Conservation (phyloP, 2,113 vertebrate genomes). For the Tragelaphus buxtoni region DNA sequence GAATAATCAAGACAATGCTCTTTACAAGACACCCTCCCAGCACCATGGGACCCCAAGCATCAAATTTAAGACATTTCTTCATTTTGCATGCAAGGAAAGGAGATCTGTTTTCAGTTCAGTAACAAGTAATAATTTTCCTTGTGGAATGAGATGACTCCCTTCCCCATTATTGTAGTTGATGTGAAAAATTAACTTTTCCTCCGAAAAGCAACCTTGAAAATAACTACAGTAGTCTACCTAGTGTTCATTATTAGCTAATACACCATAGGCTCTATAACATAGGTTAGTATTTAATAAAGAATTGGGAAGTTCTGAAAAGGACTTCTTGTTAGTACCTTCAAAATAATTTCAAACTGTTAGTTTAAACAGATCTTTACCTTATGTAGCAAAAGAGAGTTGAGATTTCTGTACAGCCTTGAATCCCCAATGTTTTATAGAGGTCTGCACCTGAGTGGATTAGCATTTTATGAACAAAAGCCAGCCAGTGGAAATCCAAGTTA, state of each 20-base stretch:
- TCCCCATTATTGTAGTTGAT: not conserved
- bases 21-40: not conserved
- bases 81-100: not conserved
- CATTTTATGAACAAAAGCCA: constrained; percentile 53
- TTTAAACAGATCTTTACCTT: constrained; percentile 58
- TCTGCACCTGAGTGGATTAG: constrained; percentile 68
- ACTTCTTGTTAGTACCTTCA: not conserved
- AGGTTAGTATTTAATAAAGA: not conserved
- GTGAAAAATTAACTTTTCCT: not conserved
- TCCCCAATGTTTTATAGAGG: constrained; percentile 74
- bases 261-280: fast-evolving
- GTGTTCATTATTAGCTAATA: not conserved
- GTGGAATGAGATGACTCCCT: not conserved
- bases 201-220: not conserved
- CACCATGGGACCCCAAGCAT: not conserved
- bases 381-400: not conserved
- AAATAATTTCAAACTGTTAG: constrained; percentile 1
- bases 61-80: not conserved
- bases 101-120: not conserved
- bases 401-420: not conserved
- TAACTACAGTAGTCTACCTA: not conserved
- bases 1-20: too few relatives aligned
- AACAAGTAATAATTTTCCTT: not conserved
- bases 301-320: not conserved
- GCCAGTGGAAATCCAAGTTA: constrained; percentile 72